Base-by-base conservation (phyloP, 2,888 invertebrate species). In the Cheilosia scutellata region DNA sequence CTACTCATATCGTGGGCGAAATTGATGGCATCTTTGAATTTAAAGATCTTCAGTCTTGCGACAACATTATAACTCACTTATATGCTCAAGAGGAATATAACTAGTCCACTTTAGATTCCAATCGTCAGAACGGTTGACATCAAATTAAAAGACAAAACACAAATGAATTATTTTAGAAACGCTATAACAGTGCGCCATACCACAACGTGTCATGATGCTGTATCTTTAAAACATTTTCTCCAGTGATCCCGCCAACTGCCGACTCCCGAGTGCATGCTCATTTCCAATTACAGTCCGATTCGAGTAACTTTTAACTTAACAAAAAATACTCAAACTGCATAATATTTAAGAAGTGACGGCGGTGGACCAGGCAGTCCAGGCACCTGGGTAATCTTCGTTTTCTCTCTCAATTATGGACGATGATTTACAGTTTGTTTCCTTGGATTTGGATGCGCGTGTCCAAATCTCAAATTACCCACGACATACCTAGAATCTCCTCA, bases 231-330 rank as follows among this genome's bases (percentile, higher is more conserved):
- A 49, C 49, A 58, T 68, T 58, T 40, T 44, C 60, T 27, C 13
- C 20, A 37, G 55, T 44, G 37, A 55, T 37, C 49, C 16, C 63
- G 51, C 53, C 20, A 20, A 20, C 20, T 20, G 20, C 20, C 20
- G 20, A 20, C 20, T 20, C 20, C 20, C 20, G 20, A 20, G 74
- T 68, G 55, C 79, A 70, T 75, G 79, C 79, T 65, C 63, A 40
- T 58, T 65, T 65, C 63, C 83, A 70, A 84, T 79, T 84, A 84
- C 47, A 65, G 83, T 27, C 68, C 62, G 55, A 72, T 63, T 72
- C 42, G 20, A 62, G 66, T 25, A 16, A 40, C 37, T 9, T n/a
- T n/a, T 40, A 11, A 47, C 16, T n/a, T n/a, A n/a, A n/a, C n/a
- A n/a, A n/a, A n/a, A n/a, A n/a, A n/a, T n/a, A n/a, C 11, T 13